Evolutionary conservation across 2,797 vertebrate genomes (phyloP), one percentile per base, ranked within the genome.

Genomic region (Typhlichthys subterraneus): DNA sequence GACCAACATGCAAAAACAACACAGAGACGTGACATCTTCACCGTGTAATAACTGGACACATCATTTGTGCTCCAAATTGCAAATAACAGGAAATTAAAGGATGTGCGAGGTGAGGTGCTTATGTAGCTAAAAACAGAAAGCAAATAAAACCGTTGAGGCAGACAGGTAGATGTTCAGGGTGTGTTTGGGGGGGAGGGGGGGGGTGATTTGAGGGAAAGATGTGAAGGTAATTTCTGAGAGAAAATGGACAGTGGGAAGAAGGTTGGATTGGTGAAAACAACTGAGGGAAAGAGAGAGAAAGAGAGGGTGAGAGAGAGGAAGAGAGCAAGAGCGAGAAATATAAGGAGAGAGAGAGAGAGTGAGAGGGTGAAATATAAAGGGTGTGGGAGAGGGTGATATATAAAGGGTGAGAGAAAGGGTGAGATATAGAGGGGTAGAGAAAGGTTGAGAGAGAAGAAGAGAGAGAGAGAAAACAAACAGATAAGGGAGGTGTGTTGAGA

Each of bases 401-500:
- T 56, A 60, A 19, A 61, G 23, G 52, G 54, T 57, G 55, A 56
- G 29, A 56, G 19, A 69, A 62, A 23, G 38, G 11, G 5, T 52
- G 23, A 57, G 31, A 52, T 13, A 50, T 17, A 33, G 23, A 47
- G 19, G 38, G 15, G 42, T 46, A 38, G 13, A 61, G 52, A 19
- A 38, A 45, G 8, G 33, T 8, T 33, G 5, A 8, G 54, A 71
- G 45, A 52, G 61, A 11, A 56, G 55, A 15, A 61, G 45, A 58
- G 23, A 54, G n/a, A 33, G 45, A 51, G 13, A 57, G 48, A 15
- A 77, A 23, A 14, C 10, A 42, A 9, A 57, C 45, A 59, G 13
- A 46, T 13, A 64, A 58, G 9, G 51, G 12, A 48, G 15, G 53
- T n/a, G 80, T 77, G 89, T 84, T 91, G 90, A 94, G 90, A 93